These are phyloP conservation scores for Drosophila prosaltans DNA, from an alignment of 1,140 invertebrate species.

Conservation along the genomic window DNA sequence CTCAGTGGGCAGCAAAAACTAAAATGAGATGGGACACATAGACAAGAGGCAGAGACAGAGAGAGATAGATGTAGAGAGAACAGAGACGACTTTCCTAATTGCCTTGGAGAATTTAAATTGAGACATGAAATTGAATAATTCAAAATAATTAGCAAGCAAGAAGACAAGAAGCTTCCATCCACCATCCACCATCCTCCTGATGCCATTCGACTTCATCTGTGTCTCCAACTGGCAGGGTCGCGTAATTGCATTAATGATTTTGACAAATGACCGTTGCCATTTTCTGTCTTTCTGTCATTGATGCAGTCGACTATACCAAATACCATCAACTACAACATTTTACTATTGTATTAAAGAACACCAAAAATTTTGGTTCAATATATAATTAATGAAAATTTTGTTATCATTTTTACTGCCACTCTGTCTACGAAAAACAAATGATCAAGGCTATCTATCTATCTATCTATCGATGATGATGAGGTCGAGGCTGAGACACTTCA, in stretches of 20 bases:
- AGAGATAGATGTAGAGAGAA: no score
- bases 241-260: constrained; percentile 82
- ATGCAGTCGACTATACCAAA: constrained; percentile 20
- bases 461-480: not conserved
- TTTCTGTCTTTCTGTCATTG: constrained; percentile 49
- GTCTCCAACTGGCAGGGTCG: constrained; percentile 37
- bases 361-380: not conserved
- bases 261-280: constrained; percentile 75
- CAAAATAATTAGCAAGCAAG: constrained; percentile 76
- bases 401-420: not conserved
- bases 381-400: no score
- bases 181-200: not conserved
- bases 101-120: constrained; percentile 74
- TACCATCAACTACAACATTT: not conserved
- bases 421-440: not conserved
- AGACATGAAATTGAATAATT: constrained; percentile 82
- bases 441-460: not conserved
- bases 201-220: constrained; percentile 15
- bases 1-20: constrained; percentile 47
- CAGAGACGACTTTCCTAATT: constrained; percentile 60
- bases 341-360: not conserved
- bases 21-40: constrained; percentile 65
- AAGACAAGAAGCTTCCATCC: constrained; percentile 23
- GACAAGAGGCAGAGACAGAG: not conserved
- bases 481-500: constrained; percentile 27